Evolutionary conservation across 2,113 vertebrate species (phyloP), one percentile per base, ranked within the genome.

Genomic region (Uria lomvia): DNA sequence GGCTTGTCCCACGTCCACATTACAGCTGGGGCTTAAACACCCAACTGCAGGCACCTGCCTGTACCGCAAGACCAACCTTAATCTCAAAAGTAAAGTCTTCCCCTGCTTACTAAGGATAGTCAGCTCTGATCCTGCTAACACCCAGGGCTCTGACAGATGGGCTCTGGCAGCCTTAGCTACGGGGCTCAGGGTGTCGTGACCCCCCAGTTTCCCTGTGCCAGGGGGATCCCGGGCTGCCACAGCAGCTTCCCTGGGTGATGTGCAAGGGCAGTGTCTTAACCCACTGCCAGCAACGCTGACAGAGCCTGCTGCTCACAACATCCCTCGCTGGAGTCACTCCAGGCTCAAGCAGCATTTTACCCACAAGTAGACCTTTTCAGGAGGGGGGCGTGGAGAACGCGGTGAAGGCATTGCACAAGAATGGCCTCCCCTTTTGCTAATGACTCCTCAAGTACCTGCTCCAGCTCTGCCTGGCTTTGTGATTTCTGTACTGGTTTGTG

Each of bases 361-460:
- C 56, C 56, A 34, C 15, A 11, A 43, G 40, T 24, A 42, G 36
- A n/a, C 9, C 40, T 87, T 72, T 89, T 68, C 68, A 38, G 53
- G 47, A 38, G 1, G 3, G 66, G 0, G 0, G 4, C 8, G 3
- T 0, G 7, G 40, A 71, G 50, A 84, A 42, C 0, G 5, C 3
- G 2, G 22, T 19, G 40, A 65, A 90, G 45, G 49, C 30, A 43
- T 11, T 62, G 60, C 45, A 56, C 1, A 12, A 58, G 58, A 36
- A 83, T 0, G 10, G 43, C 24, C 6, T 1, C 8, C 21, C 11
- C 14, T 65, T 88, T 79, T 36, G 24, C 26, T 60, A 38, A 24
- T 60, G 40, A 24, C 7, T 73, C 40, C 43, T 90, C 19, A 56
- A 55, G 49, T 36, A 18, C 13, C 26, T 62, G 30, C 26, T 66